These are phyloP conservation scores for Melangyna quadrimaculata DNA, from an alignment of 2,888 invertebrate species.

Conservation along the genomic window DNA sequence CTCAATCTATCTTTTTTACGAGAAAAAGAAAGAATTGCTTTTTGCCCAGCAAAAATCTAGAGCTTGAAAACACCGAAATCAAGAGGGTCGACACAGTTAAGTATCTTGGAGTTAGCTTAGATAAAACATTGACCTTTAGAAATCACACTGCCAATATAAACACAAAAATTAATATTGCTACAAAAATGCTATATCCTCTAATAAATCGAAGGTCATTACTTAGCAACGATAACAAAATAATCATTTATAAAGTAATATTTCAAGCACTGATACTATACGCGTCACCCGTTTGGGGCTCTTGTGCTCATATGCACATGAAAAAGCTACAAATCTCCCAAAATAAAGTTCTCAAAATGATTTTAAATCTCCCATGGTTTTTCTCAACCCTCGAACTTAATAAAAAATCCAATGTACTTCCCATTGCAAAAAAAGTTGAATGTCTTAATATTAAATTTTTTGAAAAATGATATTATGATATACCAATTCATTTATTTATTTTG, in stretches of 20 bases:
- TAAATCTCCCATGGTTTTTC: constrained; percentile 7
- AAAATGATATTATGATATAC: neutral
- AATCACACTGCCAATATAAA: neutral
- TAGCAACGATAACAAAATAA: neutral
- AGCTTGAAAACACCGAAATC: neutral
- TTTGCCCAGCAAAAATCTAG: neutral
- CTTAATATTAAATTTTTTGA: neutral
- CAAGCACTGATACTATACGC: neutral
- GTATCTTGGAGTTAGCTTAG: neutral
- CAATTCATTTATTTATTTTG: too few relatives aligned
- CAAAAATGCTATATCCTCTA: too few relatives aligned
- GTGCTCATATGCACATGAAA: neutral
- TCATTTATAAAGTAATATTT: neutral
- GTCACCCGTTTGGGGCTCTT: neutral
- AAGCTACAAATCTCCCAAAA: constrained; percentile 3
- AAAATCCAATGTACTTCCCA: too few relatives aligned
- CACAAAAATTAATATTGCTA: too few relatives aligned
- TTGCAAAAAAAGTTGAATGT: neutral
- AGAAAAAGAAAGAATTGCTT: too few relatives aligned
- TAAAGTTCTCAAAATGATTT: constrained; percentile 12
- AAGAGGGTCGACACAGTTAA: neutral
- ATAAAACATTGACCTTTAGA: neutral
- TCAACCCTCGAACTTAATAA: neutral
- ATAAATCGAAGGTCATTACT: neutral
- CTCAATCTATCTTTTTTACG: too few relatives aligned